Percentiles rank a stretch among this genome's conserved stretches.
Evolutionary conservation across 2,888 invertebrate species (phyloP).

Genomic region (Uropetala carovei): DNA sequence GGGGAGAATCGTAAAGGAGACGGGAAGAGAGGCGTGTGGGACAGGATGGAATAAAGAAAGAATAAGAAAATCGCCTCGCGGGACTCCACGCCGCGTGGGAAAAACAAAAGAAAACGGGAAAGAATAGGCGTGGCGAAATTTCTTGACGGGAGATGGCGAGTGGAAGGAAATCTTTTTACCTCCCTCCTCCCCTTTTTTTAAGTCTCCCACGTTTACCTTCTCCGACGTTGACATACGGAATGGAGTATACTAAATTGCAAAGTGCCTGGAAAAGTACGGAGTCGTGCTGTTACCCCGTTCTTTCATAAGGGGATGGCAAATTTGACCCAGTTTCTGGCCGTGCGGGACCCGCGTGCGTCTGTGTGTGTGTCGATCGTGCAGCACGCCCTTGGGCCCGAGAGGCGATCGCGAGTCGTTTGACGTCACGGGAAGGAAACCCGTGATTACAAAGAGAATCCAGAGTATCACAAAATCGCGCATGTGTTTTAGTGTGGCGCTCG

Average conservation of each 20-base stretch:
- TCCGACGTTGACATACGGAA: slow-evolving; percentile 4
- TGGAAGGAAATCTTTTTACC: background rate
- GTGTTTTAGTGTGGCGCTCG: slow-evolving; percentile 7
- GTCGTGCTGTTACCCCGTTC: background rate
- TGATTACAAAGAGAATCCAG: background rate
- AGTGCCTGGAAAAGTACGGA: background rate
- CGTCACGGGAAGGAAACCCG: background rate
- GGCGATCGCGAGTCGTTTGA: background rate
- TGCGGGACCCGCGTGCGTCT: background rate
- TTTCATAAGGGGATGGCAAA: background rate
- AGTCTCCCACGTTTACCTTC: slow-evolving; percentile 2
- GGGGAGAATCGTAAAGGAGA: background rate
- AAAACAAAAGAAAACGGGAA: too few relatives aligned
- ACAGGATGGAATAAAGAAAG: background rate
- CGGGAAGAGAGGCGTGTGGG: background rate
- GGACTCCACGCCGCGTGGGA: too few relatives aligned
- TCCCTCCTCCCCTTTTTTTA: background rate
- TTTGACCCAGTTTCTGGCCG: slow-evolving; percentile 17
- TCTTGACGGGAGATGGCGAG: background rate
- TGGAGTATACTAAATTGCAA: background rate
- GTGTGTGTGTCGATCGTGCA: slow-evolving; percentile 6
- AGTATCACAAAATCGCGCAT: background rate
- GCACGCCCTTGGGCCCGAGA: background rate
- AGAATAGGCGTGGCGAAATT: background rate
- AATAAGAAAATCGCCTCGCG: too few relatives aligned